Conservation (phyloP, 2,113 vertebrate genomes). For the Anser brachyrhynchus region DNA sequence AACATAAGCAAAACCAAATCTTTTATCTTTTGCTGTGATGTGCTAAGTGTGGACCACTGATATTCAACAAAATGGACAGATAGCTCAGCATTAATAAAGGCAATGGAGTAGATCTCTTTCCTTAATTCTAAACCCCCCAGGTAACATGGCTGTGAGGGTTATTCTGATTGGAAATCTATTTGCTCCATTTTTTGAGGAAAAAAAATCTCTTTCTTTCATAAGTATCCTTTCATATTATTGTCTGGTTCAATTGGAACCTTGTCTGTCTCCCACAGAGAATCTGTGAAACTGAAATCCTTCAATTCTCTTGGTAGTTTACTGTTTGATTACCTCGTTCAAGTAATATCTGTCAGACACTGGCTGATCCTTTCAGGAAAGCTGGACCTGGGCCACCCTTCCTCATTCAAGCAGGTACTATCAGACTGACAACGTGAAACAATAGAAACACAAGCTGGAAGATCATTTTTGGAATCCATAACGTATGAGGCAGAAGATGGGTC, state of each 20-base stretch:
- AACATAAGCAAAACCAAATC: background rate
- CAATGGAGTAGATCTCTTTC: background rate
- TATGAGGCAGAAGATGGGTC: background rate
- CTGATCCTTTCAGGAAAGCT: background rate
- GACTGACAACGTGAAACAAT: fast-evolving
- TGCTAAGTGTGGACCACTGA: background rate
- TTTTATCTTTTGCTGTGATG: background rate
- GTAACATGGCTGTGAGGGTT: background rate
- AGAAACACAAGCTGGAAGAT: background rate
- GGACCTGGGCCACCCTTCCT: background rate
- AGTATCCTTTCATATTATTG: too few species aligned
- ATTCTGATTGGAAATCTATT: background rate
- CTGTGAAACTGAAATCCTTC: background rate
- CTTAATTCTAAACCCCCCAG: background rate
- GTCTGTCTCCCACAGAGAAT: background rate
- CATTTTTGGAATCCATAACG: background rate
- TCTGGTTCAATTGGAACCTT: background rate
- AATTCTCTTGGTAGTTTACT: background rate
- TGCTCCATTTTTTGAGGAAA: background rate
- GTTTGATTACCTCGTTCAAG: background rate
- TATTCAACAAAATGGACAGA: background rate
- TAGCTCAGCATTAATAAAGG: background rate
- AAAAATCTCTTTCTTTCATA: background rate
- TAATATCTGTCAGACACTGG: background rate
- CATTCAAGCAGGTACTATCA: background rate